Percentiles rank a stretch among this genome's conserved stretches.
phyloP scores from a whole-genome alignment of 2,113 vertebrate genomes.

The Chaetorhynchus papuensis region DNA sequence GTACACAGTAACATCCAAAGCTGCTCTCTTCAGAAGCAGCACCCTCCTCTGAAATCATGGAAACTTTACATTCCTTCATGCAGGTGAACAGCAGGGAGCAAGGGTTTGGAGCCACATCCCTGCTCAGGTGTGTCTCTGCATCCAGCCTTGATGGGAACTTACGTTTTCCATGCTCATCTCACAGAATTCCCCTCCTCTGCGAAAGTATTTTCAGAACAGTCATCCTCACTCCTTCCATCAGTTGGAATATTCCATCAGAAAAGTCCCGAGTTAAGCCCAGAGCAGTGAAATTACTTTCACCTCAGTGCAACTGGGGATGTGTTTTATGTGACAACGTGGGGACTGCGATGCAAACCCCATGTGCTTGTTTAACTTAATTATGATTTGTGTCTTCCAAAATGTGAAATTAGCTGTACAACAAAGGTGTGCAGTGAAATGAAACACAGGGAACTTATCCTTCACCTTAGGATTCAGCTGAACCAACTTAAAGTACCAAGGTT shows the following conservation, averaged over 20 bases:
- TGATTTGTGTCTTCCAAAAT: background rate
- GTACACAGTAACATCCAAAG: background rate
- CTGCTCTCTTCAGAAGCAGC: background rate
- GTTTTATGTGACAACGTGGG: background rate
- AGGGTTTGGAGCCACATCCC: background rate
- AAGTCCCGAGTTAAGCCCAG: accelerated
- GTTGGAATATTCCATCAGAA: background rate
- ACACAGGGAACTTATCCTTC: background rate
- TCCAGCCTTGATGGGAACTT: background rate
- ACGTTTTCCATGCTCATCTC: background rate
- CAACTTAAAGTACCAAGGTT: background rate
- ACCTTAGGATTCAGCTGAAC: background rate
- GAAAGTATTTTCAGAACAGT: background rate
- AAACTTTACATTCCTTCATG: background rate
- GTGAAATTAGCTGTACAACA: background rate
- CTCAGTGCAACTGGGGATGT: background rate
- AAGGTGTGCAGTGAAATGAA: background rate
- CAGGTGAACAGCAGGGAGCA: background rate
- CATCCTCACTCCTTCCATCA: background rate
- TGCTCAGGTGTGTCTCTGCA: background rate
- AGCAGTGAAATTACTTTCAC: background rate
- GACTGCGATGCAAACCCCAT: background rate
- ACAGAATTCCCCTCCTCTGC: background rate
- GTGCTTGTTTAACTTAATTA: background rate
- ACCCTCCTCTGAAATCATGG: background rate